These are phyloP conservation scores for Rhincodon typus DNA, from an alignment of 2,797 vertebrate species.

Conservation along the genomic window DNA sequence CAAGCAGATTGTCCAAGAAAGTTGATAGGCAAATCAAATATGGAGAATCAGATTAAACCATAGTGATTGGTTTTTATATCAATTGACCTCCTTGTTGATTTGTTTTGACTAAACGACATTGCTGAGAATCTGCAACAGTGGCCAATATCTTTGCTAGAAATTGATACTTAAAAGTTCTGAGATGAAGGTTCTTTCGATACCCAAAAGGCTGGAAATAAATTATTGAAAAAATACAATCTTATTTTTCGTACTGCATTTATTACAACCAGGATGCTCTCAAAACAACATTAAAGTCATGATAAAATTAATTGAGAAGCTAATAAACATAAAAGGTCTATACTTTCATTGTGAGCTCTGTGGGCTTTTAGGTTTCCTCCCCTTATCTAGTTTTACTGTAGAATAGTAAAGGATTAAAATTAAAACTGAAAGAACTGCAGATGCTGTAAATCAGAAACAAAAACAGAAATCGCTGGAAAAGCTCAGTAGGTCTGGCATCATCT, in stretches of 20 bases:
- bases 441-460: too few species aligned
- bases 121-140: background rate
- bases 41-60: background rate
- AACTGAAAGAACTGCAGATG: too few species aligned
- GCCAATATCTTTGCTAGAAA: background rate
- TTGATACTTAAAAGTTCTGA: background rate
- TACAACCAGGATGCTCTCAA: background rate
- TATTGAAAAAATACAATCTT: background rate
- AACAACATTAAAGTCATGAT: background rate
- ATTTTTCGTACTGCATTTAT: background rate
- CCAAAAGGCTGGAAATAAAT: too few species aligned
- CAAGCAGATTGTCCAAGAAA: background rate
- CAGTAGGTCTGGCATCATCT: too few species aligned
- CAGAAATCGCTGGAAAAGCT: too few species aligned
- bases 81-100: background rate
- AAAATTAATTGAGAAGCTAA: background rate
- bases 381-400: background rate
- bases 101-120: background rate
- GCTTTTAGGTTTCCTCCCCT: background rate
- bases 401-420: background rate
- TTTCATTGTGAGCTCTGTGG: background rate
- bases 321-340: background rate
- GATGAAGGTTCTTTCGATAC: background rate
- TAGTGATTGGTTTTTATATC: background rate
- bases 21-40: background rate